phyloP scores from a whole-genome alignment of 2,888 invertebrate species.

The Troides aeacus region DNA sequence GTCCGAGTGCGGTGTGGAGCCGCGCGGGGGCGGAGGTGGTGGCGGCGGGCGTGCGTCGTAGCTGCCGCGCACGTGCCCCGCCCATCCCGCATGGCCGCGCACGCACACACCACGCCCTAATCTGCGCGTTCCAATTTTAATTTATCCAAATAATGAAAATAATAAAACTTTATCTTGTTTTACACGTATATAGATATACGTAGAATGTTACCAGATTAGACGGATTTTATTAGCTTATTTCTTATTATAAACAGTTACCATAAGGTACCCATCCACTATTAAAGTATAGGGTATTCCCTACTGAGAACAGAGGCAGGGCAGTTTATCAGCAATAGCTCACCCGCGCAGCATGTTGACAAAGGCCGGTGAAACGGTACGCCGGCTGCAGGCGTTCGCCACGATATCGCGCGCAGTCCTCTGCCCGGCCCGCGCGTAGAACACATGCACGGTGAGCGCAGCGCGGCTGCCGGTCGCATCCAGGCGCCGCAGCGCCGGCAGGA shows the following conservation, averaged over 20 bases:
- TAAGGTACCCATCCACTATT: no score
- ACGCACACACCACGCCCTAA: constrained; percentile 95
- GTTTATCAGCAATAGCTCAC: constrained; percentile 54
- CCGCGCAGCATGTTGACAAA: constrained; percentile 78
- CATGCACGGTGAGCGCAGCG: constrained; percentile 94
- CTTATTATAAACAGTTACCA: no score
- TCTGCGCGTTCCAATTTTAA: constrained; percentile 67
- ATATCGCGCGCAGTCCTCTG: constrained; percentile 90
- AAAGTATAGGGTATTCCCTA: no score
- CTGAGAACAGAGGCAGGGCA: no score
- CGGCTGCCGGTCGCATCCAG: constrained; percentile 93
- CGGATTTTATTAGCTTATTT: no score
- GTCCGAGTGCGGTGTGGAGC: constrained; percentile 23
- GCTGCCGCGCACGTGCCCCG: constrained; percentile 92
- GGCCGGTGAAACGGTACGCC: constrained; percentile 83
- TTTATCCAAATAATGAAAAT: no score
- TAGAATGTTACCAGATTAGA: no score
- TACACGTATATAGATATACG: no score
- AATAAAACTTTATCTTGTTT: no score
- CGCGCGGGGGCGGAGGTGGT: neutral
- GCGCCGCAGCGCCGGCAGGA: constrained; percentile 87
- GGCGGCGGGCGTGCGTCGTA: constrained; percentile 80
- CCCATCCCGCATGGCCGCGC: constrained; percentile 95
- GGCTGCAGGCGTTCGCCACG: constrained; percentile 86
- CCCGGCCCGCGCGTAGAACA: constrained; percentile 95